Evolutionary conservation across 2,888 invertebrate species (phyloP).

Genomic region (Glyphotaelius pellucidus): DNA sequence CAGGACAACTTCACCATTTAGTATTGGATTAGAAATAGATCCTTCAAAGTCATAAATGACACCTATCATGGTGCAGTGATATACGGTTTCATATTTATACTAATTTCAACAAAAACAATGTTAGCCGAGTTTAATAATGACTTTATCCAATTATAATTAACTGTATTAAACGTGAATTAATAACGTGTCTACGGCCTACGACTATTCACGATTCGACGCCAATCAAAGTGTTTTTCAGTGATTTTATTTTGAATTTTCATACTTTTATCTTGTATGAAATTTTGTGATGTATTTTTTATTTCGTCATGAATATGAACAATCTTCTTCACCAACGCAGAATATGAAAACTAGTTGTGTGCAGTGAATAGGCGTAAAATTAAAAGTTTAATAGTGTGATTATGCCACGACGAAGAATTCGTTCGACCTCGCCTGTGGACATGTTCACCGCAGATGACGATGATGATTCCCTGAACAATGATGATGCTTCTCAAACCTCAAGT

Average conservation of each 20-base stretch:
- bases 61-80: neutral
- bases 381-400: constrained; percentile 14
- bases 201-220: neutral
- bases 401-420: constrained; percentile 63
- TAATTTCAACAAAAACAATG: neutral
- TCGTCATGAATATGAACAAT: neutral
- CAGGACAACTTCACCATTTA: neutral
- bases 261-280: neutral
- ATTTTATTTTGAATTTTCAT: neutral
- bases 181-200: neutral
- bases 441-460: constrained; percentile 63
- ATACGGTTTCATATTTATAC: neutral
- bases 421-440: constrained; percentile 58
- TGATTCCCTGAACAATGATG: constrained; percentile 62
- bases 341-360: neutral
- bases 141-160: neutral
- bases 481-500: constrained; percentile 63
- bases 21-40: neutral
- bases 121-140: neutral
- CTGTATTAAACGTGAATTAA: neutral
- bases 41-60: neutral
- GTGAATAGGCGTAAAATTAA: neutral
- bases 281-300: neutral
- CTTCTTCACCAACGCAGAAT: no score
- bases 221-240: neutral